Percentiles rank a stretch among this genome's conserved stretches.
These are phyloP conservation scores for Caenorhabditis sp. DNA, from an alignment of 2,888 invertebrate species.

Conservation along the genomic window DNA sequence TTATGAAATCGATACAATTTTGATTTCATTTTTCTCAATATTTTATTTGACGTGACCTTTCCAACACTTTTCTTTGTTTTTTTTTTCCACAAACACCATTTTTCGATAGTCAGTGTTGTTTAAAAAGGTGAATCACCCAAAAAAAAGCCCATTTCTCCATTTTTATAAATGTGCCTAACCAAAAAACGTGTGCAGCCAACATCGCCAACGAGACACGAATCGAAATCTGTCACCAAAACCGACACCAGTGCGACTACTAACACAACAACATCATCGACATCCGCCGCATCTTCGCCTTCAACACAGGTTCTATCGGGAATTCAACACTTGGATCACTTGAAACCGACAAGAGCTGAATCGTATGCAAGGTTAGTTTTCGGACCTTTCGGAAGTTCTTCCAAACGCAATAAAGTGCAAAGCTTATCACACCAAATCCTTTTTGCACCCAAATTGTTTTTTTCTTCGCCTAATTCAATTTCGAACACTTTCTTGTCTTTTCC, in stretches of 20 bases:
- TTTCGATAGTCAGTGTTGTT: not conserved
- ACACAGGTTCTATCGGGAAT: conserved; percentile 10
- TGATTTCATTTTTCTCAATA: too few relatives aligned
- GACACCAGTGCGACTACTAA: conserved; percentile 13
- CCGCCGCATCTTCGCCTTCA: not conserved
- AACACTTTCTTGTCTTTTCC: too few relatives aligned
- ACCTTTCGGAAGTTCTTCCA: not conserved
- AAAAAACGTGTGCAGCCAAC: conserved; percentile 33
- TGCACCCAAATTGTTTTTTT: too few relatives aligned
- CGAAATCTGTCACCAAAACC: not conserved
- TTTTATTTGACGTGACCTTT: too few relatives aligned
- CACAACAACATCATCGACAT: conserved; percentile 11
- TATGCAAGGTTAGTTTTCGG: conserved; percentile 33
- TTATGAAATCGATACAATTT: too few relatives aligned
- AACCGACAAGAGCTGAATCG: conserved; percentile 29
- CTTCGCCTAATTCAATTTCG: too few relatives aligned
- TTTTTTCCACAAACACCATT: too few relatives aligned
- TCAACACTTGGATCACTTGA: conserved; percentile 37
- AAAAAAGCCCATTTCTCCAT: too few relatives aligned
- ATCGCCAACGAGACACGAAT: not conserved
- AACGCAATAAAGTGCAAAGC: too few relatives aligned
- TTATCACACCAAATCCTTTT: too few relatives aligned
- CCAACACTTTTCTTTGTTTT: too few relatives aligned
- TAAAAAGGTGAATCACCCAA: not conserved
- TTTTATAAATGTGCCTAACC: conserved; percentile 37